These are phyloP conservation scores for Enteromius anoplus DNA, from an alignment of 2,797 vertebrate genomes.

Conservation along the genomic window DNA sequence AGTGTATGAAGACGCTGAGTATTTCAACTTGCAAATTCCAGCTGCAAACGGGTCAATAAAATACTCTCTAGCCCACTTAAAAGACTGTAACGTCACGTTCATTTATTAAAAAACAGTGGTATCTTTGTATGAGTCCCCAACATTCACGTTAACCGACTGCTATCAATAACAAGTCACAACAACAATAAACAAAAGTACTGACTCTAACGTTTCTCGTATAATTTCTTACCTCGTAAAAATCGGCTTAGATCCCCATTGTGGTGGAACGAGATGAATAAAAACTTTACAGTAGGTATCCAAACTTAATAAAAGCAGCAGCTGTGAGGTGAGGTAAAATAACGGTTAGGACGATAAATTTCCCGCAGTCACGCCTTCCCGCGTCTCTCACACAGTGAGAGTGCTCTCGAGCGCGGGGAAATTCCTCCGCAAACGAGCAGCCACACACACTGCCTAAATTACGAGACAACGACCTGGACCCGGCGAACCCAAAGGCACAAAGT, in stretches of 20 bases:
- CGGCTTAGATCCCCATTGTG: constrained; percentile 39
- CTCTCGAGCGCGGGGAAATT: constrained; percentile 12
- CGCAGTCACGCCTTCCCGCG: constrained; percentile 48
- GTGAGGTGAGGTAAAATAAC: constrained; percentile 27
- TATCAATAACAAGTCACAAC: background rate
- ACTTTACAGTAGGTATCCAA: constrained; percentile 53
- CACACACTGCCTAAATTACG: constrained; percentile 14
- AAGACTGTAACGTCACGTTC: background rate
- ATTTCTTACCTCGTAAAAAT: constrained; percentile 41
- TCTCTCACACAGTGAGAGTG: constrained; percentile 16
- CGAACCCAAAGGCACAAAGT: constrained; percentile 8
- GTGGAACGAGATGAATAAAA: constrained; percentile 26
- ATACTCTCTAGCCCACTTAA: background rate
- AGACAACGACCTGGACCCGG: constrained; percentile 14
- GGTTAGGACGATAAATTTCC: constrained; percentile 42
- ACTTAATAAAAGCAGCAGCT: constrained; percentile 44
- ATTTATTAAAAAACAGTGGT: background rate
- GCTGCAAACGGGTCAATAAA: constrained; percentile 23
- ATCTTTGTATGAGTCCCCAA: background rate
- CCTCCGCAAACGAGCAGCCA: constrained; percentile 22
- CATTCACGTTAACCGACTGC: background rate
- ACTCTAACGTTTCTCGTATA: background rate
- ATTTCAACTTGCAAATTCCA: constrained; percentile 17
- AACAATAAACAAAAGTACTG: constrained; percentile 13
- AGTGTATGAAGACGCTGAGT: background rate